phyloP scores from a whole-genome alignment of 1,140 invertebrate species.

The Drosophila quadrilineata region DNA sequence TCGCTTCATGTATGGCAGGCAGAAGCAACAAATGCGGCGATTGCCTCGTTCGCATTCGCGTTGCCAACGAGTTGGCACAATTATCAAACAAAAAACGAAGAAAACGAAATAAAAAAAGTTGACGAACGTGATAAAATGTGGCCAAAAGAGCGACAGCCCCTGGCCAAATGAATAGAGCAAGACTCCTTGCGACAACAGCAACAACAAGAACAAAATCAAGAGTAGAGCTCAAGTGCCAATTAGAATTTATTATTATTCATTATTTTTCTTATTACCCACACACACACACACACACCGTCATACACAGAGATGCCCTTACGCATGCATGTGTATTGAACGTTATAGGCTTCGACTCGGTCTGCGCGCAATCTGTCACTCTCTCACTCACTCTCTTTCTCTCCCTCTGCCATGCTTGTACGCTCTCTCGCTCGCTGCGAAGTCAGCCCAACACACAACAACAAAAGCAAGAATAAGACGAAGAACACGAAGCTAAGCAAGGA shows the following conservation, averaged over 20 bases:
- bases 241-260: conserved; percentile 78
- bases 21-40: conserved; percentile 73
- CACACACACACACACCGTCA: conserved; percentile 27
- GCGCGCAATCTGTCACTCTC: conserved; percentile 21
- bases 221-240: conserved; percentile 54
- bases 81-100: no score
- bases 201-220: neutral
- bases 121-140: conserved; percentile 67
- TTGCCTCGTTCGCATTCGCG: conserved; percentile 16
- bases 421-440: conserved; percentile 7
- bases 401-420: neutral
- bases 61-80: conserved; percentile 34
- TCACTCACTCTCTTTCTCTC: conserved; percentile 18
- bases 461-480: no score
- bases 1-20: conserved; percentile 8
- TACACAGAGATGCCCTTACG: conserved; percentile 11
- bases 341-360: conserved; percentile 4
- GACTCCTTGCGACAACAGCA: no score
- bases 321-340: neutral
- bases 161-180: neutral
- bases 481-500: conserved; percentile 28
- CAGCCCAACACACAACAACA: conserved; percentile 40
- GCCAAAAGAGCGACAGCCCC: conserved; percentile 6
- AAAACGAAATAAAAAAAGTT: no score
- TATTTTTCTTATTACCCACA: conserved; percentile 51